Base-by-base conservation (phyloP, 2,113 vertebrate species). In the Podocnemis expansa region DNA sequence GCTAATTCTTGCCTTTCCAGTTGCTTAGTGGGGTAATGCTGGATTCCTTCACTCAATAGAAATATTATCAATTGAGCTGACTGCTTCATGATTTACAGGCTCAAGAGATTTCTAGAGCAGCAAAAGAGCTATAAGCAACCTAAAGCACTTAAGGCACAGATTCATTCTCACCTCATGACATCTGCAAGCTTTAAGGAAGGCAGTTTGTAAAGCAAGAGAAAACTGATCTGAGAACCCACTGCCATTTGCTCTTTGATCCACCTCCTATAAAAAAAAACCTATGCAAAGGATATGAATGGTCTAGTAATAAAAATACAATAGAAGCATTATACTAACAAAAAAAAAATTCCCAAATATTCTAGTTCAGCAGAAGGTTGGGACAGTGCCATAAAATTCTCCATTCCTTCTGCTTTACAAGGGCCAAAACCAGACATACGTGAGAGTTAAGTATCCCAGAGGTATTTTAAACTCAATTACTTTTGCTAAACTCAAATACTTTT, bases 131-230 rank as follows among this genome's bases (percentile, higher is more conserved):
- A 76, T 94, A 86, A 82, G 88, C 94, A 96, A 90, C 84, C 85
- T 97, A 89, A 92, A 97, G 93, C 96, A 93, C 87, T 94, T 85
- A 89, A 95, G 87, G 60, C 89, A 89, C 88, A 85, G 94, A 95
- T 91, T 95, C 96, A 95, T 95, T 95, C 95, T 95, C 90, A 94
- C 91, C 93, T 92, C 91, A 67, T 95, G 93, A 94, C 94, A 97
- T 93, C 90, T 95, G 94, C 79, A 93, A 58, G 51, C 82, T 88
- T 83, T 79, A 83, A 89, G 76, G 82, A 43, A 17, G 84, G 79
- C 91, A 92, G 47, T n/a, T 89, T 90, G 38, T 9, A 91, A 45
- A 93, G 90, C 95, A 86, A 97, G 56, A 91, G 93, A 93, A 96
- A 87, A 89, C 88, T 90, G 76, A 94, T 89, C 78, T 90, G 78